phyloP scores from a whole-genome alignment of 2,888 invertebrate species.

The Helleia helle region DNA sequence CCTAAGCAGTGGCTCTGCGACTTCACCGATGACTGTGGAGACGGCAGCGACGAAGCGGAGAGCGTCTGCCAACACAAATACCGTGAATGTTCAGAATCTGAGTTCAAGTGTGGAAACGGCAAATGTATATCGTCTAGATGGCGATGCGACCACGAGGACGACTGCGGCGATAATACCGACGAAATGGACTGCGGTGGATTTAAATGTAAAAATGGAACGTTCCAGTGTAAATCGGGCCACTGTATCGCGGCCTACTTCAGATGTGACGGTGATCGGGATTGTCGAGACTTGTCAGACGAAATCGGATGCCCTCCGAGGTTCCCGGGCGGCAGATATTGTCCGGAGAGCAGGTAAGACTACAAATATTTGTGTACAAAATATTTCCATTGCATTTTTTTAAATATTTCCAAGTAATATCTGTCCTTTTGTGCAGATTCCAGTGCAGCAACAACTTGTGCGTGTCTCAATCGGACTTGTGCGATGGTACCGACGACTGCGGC shows the following conservation, averaged over 20 bases:
- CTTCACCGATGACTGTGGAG: slow-evolving; percentile 97
- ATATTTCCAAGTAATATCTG: not conserved
- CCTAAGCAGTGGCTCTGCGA: slow-evolving; percentile 96
- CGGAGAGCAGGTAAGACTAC: slow-evolving; percentile 75
- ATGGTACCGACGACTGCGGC: slow-evolving; percentile 94
- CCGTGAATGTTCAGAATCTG: slow-evolving; percentile 94
- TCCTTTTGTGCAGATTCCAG: slow-evolving; percentile 79
- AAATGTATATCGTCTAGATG: slow-evolving; percentile 94
- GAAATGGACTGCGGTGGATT: slow-evolving; percentile 88
- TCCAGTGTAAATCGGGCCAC: slow-evolving; percentile 94
- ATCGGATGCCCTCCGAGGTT: slow-evolving; percentile 90
- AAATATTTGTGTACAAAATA: not conserved
- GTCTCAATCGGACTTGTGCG: slow-evolving; percentile 90
- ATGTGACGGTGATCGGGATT: slow-evolving; percentile 93
- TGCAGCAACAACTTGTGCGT: slow-evolving; percentile 95
- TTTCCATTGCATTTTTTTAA: not conserved
- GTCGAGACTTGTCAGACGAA: slow-evolving; percentile 92
- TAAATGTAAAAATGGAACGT: slow-evolving; percentile 91
- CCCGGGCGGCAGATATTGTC: slow-evolving; percentile 91
- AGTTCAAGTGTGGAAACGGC: slow-evolving; percentile 90
- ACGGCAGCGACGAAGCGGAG: slow-evolving; percentile 92
- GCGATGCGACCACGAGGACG: slow-evolving; percentile 97
- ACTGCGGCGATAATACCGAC: slow-evolving; percentile 96
- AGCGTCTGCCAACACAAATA: slow-evolving; percentile 86
- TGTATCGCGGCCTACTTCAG: slow-evolving; percentile 92